Conservation (phyloP, 1,140 invertebrate genomes). For the Andricus grossulariae region DNA sequence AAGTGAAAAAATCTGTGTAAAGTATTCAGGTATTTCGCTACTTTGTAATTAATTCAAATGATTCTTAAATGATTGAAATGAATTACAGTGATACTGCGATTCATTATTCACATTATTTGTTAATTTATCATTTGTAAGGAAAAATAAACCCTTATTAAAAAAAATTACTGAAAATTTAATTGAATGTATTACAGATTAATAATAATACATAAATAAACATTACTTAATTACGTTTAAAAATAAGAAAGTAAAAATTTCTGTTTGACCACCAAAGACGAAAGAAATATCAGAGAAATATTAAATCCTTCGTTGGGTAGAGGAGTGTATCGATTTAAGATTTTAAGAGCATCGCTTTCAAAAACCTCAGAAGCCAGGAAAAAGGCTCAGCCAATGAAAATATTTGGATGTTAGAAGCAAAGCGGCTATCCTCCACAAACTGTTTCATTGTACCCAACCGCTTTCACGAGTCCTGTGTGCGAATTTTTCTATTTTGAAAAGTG, state of each 20-base stretch:
- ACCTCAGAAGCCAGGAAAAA: conserved; percentile 40
- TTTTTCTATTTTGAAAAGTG: neutral
- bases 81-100: too few species aligned
- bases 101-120: too few species aligned
- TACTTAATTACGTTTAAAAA: too few species aligned
- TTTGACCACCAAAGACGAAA: conserved; percentile 11
- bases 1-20: neutral
- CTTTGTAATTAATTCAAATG: conserved; percentile 13
- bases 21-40: too few species aligned
- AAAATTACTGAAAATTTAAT: too few species aligned
- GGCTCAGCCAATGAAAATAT: conserved; percentile 65
- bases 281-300: conserved; percentile 25
- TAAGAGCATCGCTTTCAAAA: conserved; percentile 33
- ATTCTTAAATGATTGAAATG: too few species aligned
- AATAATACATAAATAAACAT: too few species aligned
- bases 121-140: too few species aligned
- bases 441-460: conserved; percentile 6
- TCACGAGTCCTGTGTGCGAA: conserved; percentile 12
- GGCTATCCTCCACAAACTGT: conserved; percentile 22
- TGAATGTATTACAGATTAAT: too few species aligned
- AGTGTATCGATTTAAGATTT: conserved; percentile 36
- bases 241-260: neutral
- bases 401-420: conserved; percentile 59
- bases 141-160: too few species aligned
- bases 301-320: conserved; percentile 30